Percentiles rank a stretch among this genome's conserved stretches.
Evolutionary conservation across 2,797 vertebrate species (phyloP).

Genomic region (Phalloptychus januarius): DNA sequence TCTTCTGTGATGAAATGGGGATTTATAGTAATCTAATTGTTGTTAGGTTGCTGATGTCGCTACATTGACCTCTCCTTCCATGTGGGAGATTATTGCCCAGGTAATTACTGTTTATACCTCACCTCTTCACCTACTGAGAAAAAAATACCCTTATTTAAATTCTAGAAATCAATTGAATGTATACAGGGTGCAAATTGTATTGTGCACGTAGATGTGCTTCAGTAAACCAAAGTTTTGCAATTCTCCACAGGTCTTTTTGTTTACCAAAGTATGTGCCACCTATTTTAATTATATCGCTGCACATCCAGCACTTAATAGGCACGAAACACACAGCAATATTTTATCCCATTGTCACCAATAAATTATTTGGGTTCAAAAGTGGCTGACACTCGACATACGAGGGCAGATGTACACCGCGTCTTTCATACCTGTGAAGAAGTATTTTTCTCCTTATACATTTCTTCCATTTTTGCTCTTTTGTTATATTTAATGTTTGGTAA

Average conservation of each 20-base stretch:
- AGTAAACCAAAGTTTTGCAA: not conserved
- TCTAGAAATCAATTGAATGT: slow-evolving; percentile 16
- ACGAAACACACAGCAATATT: not conserved
- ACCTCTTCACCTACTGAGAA: slow-evolving; percentile 30
- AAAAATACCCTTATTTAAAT: slow-evolving; percentile 45
- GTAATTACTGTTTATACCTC: slow-evolving; percentile 47
- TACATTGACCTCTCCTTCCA: slow-evolving; percentile 31
- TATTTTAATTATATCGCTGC: not conserved
- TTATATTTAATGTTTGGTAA: not conserved
- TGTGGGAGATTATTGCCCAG: slow-evolving; percentile 44
- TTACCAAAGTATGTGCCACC: not conserved
- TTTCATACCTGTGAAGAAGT: too few relatives aligned
- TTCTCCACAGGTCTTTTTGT: not conserved
- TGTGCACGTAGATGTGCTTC: not conserved
- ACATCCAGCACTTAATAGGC: not conserved
- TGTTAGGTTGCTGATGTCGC: slow-evolving; percentile 33
- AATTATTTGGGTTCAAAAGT: not conserved
- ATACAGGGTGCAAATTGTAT: not conserved
- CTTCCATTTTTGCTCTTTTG: not conserved
- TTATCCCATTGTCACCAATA: not conserved
- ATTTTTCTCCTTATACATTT: not conserved
- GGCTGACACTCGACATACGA: not conserved
- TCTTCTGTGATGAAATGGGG: slow-evolving; percentile 29
- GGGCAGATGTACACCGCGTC: not conserved
- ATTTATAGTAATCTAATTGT: slow-evolving; percentile 28